Evolutionary conservation across 2,888 invertebrate species (phyloP), one percentile per base, ranked within the genome.

Genomic region (Cetonia aurata): DNA sequence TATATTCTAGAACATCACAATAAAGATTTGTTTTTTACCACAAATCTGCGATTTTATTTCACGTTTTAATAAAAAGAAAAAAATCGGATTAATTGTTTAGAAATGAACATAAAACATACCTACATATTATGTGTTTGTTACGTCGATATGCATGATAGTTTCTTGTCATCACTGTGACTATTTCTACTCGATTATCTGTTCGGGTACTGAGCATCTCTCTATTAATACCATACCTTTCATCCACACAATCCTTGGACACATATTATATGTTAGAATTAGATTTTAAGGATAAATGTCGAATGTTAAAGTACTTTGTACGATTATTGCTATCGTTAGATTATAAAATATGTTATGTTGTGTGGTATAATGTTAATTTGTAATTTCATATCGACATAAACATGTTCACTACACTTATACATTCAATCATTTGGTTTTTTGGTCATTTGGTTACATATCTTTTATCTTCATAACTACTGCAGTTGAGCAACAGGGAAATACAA

Each of bases 71-170:
- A 3, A 37, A 9, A 37, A 9, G 37, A 25, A 13, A n/a, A 15
- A 8, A n/a, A 33, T 25, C 1, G 9, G 10, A 25, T 55, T 33
- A 1, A 13, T 55, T 67, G 41, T 33, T 67, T 37, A 48, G 13
- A 37, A 33, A 9, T 41, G 15, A n/a, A n/a, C 19, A 12, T 48
- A 17, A 15, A 59, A 50, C 8, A 6, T 3, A 25, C 1, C 25
- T 25, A 33, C 33, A 33, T 55, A 55, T 77, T 77, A 37, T 37
- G 77, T 77, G 77, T 77, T 77, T 77, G 77, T 77, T 75, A 75
- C 74, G 73, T 76, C 76, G 76, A 76, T 73, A 71, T 75, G 76
- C 76, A 76, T 76, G 75, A 69, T 65, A 70, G 52, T 55, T 67
- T 60, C 44, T 60, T 53, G 55, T 59, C 53, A 67, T 67, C 15